Percentiles rank a stretch among this genome's conserved stretches.
Conservation (phyloP, 2,888 invertebrate genomes). For the Bhutanitis thaidina region DNA sequence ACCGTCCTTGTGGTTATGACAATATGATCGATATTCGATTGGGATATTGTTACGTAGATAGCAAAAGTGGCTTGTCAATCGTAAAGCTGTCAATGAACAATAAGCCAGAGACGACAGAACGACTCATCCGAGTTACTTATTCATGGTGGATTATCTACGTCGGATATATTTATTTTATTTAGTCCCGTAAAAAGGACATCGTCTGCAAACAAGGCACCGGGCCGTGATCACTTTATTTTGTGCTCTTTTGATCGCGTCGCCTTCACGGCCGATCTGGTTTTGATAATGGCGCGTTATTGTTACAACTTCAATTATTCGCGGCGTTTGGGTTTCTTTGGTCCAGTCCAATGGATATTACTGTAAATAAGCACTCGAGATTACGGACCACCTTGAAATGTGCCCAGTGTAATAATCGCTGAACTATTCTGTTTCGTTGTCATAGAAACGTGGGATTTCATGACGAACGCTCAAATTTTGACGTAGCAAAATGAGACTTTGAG, state of each 20-base stretch:
- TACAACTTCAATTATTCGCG: slow-evolving; percentile 54
- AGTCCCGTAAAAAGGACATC: slow-evolving; percentile 54
- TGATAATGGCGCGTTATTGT: slow-evolving; percentile 48
- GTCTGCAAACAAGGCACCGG: slow-evolving; percentile 50
- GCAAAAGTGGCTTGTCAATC: slow-evolving; percentile 13
- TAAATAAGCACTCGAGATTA: slow-evolving; percentile 53
- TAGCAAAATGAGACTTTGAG: too few species aligned
- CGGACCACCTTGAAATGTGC: slow-evolving; percentile 38
- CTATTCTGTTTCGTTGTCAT: background rate
- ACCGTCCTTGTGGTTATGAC: background rate
- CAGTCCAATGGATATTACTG: slow-evolving; percentile 45
- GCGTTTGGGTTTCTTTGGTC: slow-evolving; percentile 43
- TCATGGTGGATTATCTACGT: slow-evolving; percentile 69
- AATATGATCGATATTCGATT: background rate
- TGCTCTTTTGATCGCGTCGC: slow-evolving; percentile 33
- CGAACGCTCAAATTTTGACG: too few species aligned
- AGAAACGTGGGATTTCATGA: background rate
- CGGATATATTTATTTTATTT: slow-evolving; percentile 58
- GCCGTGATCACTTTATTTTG: slow-evolving; percentile 62
- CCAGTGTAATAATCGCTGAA: slow-evolving; percentile 5
- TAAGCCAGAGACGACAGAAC: slow-evolving; percentile 68
- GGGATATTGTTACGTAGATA: background rate
- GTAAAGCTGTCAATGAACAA: slow-evolving; percentile 66
- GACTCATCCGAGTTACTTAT: slow-evolving; percentile 65
- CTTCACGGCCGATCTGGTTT: slow-evolving; percentile 63